A percentile compares a stretch with the other conserved stretches of the same genome.
Evolutionary conservation across 2,888 invertebrate genomes (phyloP).

Genomic region (Yponomeuta cagnagella): DNA sequence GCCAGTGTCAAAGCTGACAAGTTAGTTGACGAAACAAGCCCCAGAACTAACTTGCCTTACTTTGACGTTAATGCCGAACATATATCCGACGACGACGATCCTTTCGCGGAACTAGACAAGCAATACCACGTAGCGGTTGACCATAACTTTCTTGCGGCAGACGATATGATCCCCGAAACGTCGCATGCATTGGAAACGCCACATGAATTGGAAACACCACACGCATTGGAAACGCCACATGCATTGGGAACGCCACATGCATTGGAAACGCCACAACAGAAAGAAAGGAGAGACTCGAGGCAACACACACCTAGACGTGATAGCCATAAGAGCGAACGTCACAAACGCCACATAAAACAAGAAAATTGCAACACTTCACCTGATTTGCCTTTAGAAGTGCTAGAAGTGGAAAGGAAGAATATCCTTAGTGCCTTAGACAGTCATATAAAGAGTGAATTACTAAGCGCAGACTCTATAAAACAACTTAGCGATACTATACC

Average conservation of each 20-base stretch:
- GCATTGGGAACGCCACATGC: neutral
- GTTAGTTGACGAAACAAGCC: slow-evolving; percentile 24
- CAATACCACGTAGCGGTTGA: slow-evolving; percentile 71
- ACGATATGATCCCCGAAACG: slow-evolving; percentile 26
- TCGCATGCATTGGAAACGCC: neutral
- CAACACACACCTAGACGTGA: slow-evolving; percentile 2
- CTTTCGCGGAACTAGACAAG: slow-evolving; percentile 63
- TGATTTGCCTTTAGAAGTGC: neutral
- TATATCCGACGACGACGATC: slow-evolving; percentile 58
- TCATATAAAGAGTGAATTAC: slow-evolving; percentile 21
- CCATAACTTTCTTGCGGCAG: slow-evolving; percentile 53
- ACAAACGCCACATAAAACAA: neutral
- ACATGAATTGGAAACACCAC: neutral
- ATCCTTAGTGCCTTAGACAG: slow-evolving; percentile 4
- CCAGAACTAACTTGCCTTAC: slow-evolving; percentile 33
- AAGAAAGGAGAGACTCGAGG: neutral
- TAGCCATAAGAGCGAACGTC: neutral
- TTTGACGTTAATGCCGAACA: slow-evolving; percentile 48
- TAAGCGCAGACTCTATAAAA: slow-evolving; percentile 7
- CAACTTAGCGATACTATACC: slow-evolving; percentile 16
- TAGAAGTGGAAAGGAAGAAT: slow-evolving; percentile 1
- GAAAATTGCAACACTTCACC: neutral
- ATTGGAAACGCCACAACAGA: neutral
- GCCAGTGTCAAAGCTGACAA: slow-evolving; percentile 22
- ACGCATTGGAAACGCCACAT: neutral